These are phyloP conservation scores for Megalops cyprinoides DNA, from an alignment of 2,797 vertebrate genomes.

Conservation along the genomic window DNA sequence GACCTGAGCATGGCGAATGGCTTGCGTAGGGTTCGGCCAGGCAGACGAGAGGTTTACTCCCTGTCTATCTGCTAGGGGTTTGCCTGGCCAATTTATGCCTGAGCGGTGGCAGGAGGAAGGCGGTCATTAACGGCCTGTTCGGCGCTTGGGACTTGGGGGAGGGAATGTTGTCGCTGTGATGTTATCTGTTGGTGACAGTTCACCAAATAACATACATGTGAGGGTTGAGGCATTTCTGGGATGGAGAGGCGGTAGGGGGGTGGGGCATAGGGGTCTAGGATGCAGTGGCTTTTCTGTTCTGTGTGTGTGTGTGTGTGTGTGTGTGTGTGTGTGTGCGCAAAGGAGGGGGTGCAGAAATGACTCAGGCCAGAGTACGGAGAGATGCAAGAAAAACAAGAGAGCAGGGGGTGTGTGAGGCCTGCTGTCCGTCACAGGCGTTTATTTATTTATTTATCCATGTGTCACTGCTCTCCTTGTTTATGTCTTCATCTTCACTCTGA, in stretches of 20 bases:
- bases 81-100: slow-evolving; percentile 46
- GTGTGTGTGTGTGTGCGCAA: too few species aligned
- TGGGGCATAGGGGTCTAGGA: background rate
- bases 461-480: slow-evolving; percentile 55
- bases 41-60: slow-evolving; percentile 45
- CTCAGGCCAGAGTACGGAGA: slow-evolving; percentile 51
- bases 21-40: background rate
- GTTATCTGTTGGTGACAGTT: slow-evolving; percentile 64
- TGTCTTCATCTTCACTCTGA: slow-evolving; percentile 45
- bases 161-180: slow-evolving; percentile 56
- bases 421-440: slow-evolving; percentile 55
- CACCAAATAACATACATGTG: slow-evolving; percentile 59
- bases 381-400: slow-evolving; percentile 40
- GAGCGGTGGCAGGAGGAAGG: slow-evolving; percentile 40
- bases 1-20: slow-evolving; percentile 10
- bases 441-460: slow-evolving; percentile 48
- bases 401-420: slow-evolving; percentile 44
- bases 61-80: slow-evolving; percentile 45
- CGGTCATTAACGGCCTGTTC: slow-evolving; percentile 50
- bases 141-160: slow-evolving; percentile 46
- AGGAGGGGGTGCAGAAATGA: slow-evolving; percentile 52
- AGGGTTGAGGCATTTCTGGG: slow-evolving; percentile 36
- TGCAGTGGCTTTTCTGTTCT: slow-evolving; percentile 28
- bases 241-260: background rate
- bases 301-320: too few species aligned